A percentile compares a stretch with the other conserved stretches of the same genome.
Conservation (phyloP, 2,888 invertebrate species). For the Gastracanthus pulcherrimus region DNA sequence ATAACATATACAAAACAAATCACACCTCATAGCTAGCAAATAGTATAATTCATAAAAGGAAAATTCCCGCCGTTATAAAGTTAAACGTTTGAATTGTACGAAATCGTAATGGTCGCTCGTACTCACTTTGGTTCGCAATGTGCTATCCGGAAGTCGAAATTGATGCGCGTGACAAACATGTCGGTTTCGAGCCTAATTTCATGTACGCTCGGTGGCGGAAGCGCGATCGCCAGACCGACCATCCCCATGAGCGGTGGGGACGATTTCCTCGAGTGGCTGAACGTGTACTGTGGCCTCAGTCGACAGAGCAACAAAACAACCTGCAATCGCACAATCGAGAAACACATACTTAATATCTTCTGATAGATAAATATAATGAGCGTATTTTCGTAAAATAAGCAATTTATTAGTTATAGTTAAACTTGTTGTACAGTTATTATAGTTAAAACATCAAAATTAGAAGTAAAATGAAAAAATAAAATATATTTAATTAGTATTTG, state of each 20-base stretch:
- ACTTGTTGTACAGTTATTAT: too few species aligned
- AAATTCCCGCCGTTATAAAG: background rate
- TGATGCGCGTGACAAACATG: slow-evolving; percentile 97
- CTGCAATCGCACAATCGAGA: slow-evolving; percentile 79
- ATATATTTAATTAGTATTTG: too few species aligned
- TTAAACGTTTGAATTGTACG: background rate
- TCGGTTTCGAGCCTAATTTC: slow-evolving; percentile 96
- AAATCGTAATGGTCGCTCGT: background rate
- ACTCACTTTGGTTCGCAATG: slow-evolving; percentile 97
- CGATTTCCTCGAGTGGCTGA: slow-evolving; percentile 92
- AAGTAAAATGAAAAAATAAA: too few species aligned
- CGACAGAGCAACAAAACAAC: slow-evolving; percentile 95
- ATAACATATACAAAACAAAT: too few species aligned
- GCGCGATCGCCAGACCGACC: slow-evolving; percentile 96
- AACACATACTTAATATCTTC: background rate
- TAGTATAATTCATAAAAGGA: background rate
- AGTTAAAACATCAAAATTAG: too few species aligned
- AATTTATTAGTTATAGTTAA: too few species aligned
- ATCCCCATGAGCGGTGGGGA: slow-evolving; percentile 93
- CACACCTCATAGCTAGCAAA: too few species aligned
- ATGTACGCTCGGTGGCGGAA: slow-evolving; percentile 98
- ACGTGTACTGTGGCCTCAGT: slow-evolving; percentile 94
- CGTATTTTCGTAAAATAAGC: too few species aligned
- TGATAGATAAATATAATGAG: too few species aligned
- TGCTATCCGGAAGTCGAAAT: slow-evolving; percentile 96